Percentiles rank a stretch among this genome's conserved stretches.
These are phyloP conservation scores for Nomada goodeniana DNA, from an alignment of 2,888 invertebrate genomes.

Conservation along the genomic window DNA sequence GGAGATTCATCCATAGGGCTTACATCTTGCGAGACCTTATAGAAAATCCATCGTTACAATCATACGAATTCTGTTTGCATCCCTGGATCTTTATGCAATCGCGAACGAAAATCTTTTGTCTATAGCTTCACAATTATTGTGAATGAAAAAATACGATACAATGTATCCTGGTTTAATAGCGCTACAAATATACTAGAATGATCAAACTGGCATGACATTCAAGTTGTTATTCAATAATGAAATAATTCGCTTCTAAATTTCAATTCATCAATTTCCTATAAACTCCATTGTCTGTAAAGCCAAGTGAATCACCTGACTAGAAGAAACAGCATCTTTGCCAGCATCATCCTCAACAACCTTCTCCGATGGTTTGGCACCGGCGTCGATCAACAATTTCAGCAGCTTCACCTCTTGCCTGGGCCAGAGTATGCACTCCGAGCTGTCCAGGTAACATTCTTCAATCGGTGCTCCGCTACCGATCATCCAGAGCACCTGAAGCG, in stretches of 20 bases:
- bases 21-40: conserved; percentile 82
- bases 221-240: not conserved
- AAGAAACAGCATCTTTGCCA: conserved; percentile 81
- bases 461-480: conserved; percentile 87
- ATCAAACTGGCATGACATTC: no score
- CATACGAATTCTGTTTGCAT: not conserved
- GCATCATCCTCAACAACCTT: conserved; percentile 82
- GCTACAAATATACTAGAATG: no score
- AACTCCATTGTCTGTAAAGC: no score
- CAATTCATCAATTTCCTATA: no score
- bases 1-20: conserved; percentile 83
- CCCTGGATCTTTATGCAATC: not conserved
- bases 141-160: no score
- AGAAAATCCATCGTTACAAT: conserved; percentile 5
- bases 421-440: conserved; percentile 83
- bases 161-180: no score
- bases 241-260: no score
- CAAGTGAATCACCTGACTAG: conserved; percentile 81
- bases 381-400: conserved; percentile 90
- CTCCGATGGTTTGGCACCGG: conserved; percentile 87
- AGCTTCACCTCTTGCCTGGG: conserved; percentile 88
- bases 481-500: conserved; percentile 91
- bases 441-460: conserved; percentile 81
- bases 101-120: not conserved
- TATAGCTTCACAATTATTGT: not conserved